phyloP scores from a whole-genome alignment of 64 coral and sea anemone genomes.

The Hydrozoanthus tunicans region DNA sequence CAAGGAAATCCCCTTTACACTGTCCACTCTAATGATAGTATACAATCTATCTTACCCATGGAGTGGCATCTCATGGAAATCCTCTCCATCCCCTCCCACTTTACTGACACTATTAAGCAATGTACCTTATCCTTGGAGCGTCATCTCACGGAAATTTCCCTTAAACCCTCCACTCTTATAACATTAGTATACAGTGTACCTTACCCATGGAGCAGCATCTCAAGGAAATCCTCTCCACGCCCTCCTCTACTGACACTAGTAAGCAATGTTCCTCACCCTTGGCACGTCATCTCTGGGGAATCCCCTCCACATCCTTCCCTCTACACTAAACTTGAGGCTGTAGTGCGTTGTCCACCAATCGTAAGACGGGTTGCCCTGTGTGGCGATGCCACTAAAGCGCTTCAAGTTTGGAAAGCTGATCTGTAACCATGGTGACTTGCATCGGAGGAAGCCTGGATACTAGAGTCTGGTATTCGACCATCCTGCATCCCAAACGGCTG shows the following conservation, averaged over 20 bases:
- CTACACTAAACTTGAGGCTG: neutral
- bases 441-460: neutral
- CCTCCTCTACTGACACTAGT: neutral
- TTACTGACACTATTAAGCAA: too few relatives aligned
- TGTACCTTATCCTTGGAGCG: too few relatives aligned
- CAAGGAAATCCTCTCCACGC: neutral
- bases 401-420: conserved; percentile 17
- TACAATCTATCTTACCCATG: too few relatives aligned
- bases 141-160: too few relatives aligned
- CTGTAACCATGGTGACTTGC: conserved; percentile 26
- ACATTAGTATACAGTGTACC: too few relatives aligned
- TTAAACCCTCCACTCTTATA: too few relatives aligned
- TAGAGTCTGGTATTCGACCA: neutral
- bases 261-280: neutral
- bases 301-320: neutral
- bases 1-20: too few relatives aligned
- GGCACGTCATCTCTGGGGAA: neutral
- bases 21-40: too few relatives aligned
- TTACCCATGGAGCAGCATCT: neutral
- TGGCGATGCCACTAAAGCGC: conserved; percentile 30
- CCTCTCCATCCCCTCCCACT: too few relatives aligned
- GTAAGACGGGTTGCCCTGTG: neutral
- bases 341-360: conserved; percentile 8
- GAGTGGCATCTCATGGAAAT: too few relatives aligned
- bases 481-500: conserved; percentile 4